Evolutionary conservation across 2,888 invertebrate genomes (phyloP).

Genomic region (Limnephilus marmoratus): DNA sequence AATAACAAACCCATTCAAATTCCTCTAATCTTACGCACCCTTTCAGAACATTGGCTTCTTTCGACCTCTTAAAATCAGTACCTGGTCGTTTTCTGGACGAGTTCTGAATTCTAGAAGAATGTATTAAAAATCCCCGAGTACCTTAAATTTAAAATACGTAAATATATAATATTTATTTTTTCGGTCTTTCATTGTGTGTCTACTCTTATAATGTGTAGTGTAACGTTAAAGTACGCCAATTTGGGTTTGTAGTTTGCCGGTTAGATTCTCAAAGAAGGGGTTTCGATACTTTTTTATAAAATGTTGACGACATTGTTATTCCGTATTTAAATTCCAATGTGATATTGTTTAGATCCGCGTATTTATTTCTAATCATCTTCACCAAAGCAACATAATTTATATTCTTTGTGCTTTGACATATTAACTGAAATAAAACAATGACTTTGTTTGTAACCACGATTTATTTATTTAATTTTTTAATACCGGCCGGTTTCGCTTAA

Average conservation of each 20-base stretch:
- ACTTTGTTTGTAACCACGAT: too few species aligned
- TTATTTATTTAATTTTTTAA: too few species aligned
- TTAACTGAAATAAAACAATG: too few species aligned
- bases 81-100: neutral
- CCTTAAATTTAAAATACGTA: neutral
- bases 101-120: neutral
- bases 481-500: too few species aligned
- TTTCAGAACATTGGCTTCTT: constrained; percentile 26
- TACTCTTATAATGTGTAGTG: neutral
- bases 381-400: neutral
- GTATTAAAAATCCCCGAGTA: neutral
- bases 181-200: neutral
- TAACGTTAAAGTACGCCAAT: neutral
- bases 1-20: constrained; percentile 29
- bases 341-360: neutral
- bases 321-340: neutral
- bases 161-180: neutral
- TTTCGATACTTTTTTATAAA: neutral
- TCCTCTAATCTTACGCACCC: constrained; percentile 1
- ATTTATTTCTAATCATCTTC: neutral
- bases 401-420: too few species aligned
- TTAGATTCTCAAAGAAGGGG: neutral
- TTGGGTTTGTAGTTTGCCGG: neutral
- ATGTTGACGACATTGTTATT: neutral
- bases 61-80: constrained; percentile 3